phyloP scores from a whole-genome alignment of 2,113 vertebrate species.

The Phoenicopterus ruber region DNA sequence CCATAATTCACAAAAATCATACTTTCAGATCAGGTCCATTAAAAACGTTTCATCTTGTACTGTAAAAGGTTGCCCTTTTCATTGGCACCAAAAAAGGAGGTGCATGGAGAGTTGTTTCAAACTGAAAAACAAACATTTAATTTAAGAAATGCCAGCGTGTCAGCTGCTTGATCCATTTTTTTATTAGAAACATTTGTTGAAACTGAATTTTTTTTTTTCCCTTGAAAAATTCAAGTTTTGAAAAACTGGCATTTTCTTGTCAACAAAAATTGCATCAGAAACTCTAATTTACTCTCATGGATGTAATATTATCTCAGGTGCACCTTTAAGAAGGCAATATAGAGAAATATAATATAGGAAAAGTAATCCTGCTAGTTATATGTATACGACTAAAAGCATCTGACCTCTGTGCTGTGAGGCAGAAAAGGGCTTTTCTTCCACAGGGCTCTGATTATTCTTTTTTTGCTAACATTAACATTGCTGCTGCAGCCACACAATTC shows the following conservation, averaged over 20 bases:
- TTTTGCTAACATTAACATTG: not conserved
- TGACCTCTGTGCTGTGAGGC: not conserved
- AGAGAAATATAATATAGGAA: not conserved
- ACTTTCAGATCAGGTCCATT: not conserved
- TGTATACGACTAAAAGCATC: not conserved
- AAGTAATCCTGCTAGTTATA: not conserved
- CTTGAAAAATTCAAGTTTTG: not conserved
- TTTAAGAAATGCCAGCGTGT: not conserved
- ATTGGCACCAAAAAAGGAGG: rapidly evolving
- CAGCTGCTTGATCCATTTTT: not conserved
- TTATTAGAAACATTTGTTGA: not conserved
- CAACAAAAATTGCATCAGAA: not conserved
- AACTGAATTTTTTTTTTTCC: not conserved
- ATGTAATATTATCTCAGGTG: not conserved
- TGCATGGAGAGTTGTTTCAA: not conserved
- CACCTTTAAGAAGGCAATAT: not conserved
- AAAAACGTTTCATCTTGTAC: not conserved
- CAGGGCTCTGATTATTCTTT: not conserved
- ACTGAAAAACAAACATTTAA: not conserved
- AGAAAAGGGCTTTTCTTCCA: not conserved
- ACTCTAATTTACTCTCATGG: not conserved
- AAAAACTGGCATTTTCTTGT: not conserved
- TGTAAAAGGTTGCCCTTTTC: not conserved
- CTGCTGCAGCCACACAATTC: not conserved
- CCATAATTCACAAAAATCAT: not conserved